Percentiles rank a stretch among this genome's conserved stretches.
Evolutionary conservation across 2,113 vertebrate genomes (phyloP).

Genomic region (Myiozetetes cayanensis): DNA sequence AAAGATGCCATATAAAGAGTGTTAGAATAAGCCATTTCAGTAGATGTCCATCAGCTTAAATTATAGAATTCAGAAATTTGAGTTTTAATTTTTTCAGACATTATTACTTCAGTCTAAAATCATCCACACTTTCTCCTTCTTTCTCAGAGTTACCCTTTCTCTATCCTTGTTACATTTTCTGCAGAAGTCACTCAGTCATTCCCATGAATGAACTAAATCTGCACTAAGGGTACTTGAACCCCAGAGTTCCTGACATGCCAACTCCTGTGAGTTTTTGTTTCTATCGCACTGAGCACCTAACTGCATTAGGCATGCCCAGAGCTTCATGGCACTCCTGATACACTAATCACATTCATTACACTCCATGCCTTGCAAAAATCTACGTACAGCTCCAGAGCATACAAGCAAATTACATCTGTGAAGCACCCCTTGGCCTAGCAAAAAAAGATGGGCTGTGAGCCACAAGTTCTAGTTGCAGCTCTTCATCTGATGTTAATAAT

Average conservation of each 20-base stretch:
- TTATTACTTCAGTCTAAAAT: neutral
- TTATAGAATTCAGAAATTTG: neutral
- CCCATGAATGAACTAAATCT: neutral
- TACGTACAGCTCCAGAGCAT: neutral
- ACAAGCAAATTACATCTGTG: constrained; percentile 25
- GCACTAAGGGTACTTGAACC: neutral
- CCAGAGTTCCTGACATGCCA: neutral
- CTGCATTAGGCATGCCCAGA: neutral
- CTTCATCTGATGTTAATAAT: constrained; percentile 42
- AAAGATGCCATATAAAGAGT: neutral
- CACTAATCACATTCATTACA: constrained; percentile 3
- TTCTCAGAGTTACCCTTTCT: neutral
- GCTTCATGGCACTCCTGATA: neutral
- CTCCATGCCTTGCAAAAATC: neutral
- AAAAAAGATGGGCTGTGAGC: constrained; percentile 41
- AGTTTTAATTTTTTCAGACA: neutral
- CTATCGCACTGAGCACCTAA: neutral
- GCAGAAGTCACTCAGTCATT: neutral
- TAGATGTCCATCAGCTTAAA: neutral
- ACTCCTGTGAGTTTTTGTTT: neutral
- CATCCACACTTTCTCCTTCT: neutral
- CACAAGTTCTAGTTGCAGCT: constrained; percentile 34
- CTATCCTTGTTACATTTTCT: neutral
- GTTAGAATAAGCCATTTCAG: neutral
- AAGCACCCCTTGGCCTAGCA: constrained; percentile 31